A percentile compares a stretch with the other conserved stretches of the same genome.
Conservation (phyloP, 2,888 invertebrate species). For the Thelaira solivaga region DNA sequence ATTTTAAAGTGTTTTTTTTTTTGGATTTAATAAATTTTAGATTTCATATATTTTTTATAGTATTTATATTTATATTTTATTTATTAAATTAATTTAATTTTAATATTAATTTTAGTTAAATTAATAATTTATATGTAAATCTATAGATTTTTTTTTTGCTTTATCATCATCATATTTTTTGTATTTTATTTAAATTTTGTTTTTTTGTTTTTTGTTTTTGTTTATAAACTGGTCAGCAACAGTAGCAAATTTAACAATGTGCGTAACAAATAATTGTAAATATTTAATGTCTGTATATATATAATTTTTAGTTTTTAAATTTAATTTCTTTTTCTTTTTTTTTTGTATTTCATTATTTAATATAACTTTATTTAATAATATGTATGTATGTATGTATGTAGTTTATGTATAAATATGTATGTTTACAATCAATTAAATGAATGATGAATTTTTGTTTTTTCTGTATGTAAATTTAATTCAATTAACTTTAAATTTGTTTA, state of each 20-base stretch:
- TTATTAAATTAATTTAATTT: too few relatives aligned
- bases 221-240: constrained; percentile 77
- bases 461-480: too few relatives aligned
- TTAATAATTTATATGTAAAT: constrained; percentile 56
- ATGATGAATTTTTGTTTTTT: constrained; percentile 53
- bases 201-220: constrained; percentile 55
- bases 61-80: too few relatives aligned
- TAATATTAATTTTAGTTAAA: constrained; percentile 9
- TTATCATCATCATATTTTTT: constrained; percentile 79
- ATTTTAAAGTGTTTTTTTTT: too few relatives aligned
- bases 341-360: constrained; percentile 65
- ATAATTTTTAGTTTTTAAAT: constrained; percentile 60
- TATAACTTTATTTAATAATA: constrained; percentile 59
- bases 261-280: constrained; percentile 77
- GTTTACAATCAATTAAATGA: constrained; percentile 57
- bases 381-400: constrained; percentile 52
- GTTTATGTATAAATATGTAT: constrained; percentile 61
- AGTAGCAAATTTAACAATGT: constrained; percentile 77
- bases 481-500: constrained; percentile 61
- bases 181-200: constrained; percentile 70
- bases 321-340: constrained; percentile 51
- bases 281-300: constrained; percentile 66
- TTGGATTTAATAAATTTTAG: too few relatives aligned
- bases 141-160: constrained; percentile 49
- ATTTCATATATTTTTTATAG: too few relatives aligned